Base-by-base conservation (phyloP, 2,888 invertebrate genomes). In the Rotaria socialis region DNA sequence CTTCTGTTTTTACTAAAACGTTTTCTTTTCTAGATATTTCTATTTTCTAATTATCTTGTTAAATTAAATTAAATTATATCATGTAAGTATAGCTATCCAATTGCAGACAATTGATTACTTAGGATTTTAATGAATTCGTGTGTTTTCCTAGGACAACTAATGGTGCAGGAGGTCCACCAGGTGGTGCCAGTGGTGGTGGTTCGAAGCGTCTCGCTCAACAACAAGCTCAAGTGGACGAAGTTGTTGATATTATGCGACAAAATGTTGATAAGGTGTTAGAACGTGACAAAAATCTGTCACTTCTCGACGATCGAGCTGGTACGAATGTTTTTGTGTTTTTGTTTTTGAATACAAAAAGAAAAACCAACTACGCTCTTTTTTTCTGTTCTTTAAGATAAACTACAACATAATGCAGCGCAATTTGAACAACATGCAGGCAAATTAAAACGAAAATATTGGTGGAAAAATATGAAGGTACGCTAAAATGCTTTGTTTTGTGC, bases 371-470 rank as follows among this genome's bases (percentile, higher is more conserved):
- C 1, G 8, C 8, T 50, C 8, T 50, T 50, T 50, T 50, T 50
- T 50, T 11, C 50, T 50, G 14, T 50, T 50, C 50, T 50, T 80
- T n/a, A 35, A 86, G 87, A 87, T 50, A 84, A 84, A 43, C 55
- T 87, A 10, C 87, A 87, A 84, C 74, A 84, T 52, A 86, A 88
- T 55, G 90, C 90, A 67, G 96, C 96, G 90, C 96, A 97, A 90
- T 97, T 97, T 91, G 97, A 97, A 91, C 96, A 96, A 89, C 96
- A 96, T 91, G 96, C 97, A 87, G 96, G 96, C 89, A 96, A 96
- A 93, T 93, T 97, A 91, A 97, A 97, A 92, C 94, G 96, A 90
- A 97, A 97, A 92, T 96, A 95, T 91, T 97, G 97, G 97, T 94
- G 96, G 94, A 96, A 97, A 92, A 97, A 97, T 92, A 93, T 96